Percentiles rank a stretch among this genome's conserved stretches.
These are phyloP conservation scores for Festucalex cinctus DNA, from an alignment of 2,113 vertebrate species.

Conservation along the genomic window DNA sequence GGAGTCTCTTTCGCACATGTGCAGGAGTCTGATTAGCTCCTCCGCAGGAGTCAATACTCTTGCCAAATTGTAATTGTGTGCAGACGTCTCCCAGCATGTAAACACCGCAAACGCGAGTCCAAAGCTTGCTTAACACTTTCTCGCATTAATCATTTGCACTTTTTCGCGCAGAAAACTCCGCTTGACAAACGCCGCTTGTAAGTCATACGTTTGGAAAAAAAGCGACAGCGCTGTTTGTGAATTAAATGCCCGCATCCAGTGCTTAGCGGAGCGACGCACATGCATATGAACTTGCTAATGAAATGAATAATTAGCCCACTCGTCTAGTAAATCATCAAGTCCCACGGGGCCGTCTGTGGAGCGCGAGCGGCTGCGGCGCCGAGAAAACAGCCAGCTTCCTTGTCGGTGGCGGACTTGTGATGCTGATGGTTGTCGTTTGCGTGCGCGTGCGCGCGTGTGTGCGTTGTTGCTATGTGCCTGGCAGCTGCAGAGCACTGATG, in stretches of 20 bases:
- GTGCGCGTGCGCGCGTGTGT: constrained; percentile 4
- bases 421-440: constrained; percentile 47
- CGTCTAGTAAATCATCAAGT: constrained; percentile 59
- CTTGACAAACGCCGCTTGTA: constrained; percentile 9
- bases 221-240: constrained; percentile 28
- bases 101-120: neutral
- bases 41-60: neutral
- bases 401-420: constrained; percentile 52
- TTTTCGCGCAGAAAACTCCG: neutral
- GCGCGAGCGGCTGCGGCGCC: constrained; percentile 46
- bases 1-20: neutral
- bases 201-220: constrained; percentile 18
- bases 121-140: neutral
- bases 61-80: constrained; percentile 8
- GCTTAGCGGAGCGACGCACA: constrained; percentile 45
- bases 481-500: constrained; percentile 45
- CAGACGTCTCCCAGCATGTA: constrained; percentile 17
- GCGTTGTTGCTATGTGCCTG: constrained; percentile 28
- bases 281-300: constrained; percentile 45
- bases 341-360: constrained; percentile 54
- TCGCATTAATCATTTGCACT: neutral
- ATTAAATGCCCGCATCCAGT: constrained; percentile 10
- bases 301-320: constrained; percentile 63
- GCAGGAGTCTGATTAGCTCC: neutral
- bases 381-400: constrained; percentile 57